Conservation (phyloP, 2,888 invertebrate genomes). For the Teinopalpus imperialis region DNA sequence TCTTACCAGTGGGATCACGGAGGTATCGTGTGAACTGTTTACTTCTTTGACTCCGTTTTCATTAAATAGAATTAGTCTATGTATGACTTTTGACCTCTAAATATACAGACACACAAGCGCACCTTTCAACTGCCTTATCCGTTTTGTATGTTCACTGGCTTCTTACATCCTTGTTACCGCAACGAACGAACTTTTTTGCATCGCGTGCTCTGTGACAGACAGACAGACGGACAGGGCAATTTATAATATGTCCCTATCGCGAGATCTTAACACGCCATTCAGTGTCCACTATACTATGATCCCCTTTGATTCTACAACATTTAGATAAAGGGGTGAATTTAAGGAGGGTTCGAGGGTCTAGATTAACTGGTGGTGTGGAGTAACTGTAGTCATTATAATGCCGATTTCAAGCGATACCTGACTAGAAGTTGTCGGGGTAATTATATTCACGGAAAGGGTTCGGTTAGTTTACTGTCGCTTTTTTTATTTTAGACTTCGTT, state of each 20-base stretch:
- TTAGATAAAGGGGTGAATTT: slow-evolving; percentile 3
- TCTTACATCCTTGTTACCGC: slow-evolving; percentile 30
- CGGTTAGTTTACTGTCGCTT: slow-evolving; percentile 26
- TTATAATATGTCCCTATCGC: slow-evolving; percentile 79
- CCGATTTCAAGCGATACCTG: slow-evolving; percentile 51
- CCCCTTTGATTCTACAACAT: slow-evolving; percentile 23
- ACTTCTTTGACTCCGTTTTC: no score
- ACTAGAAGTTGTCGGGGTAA: slow-evolving; percentile 45
- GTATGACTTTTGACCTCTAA: no score
- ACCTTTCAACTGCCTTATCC: slow-evolving; percentile 26
- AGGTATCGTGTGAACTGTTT: no score
- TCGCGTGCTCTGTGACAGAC: slow-evolving; percentile 77
- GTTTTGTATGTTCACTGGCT: slow-evolving; percentile 2
- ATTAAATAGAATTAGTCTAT: no score
- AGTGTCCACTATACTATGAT: slow-evolving; percentile 38
- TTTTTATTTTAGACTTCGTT: slow-evolving; percentile 6
- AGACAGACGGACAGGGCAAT: slow-evolving; percentile 77
- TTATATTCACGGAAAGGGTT: slow-evolving; percentile 53
- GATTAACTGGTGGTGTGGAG: slow-evolving; percentile 23
- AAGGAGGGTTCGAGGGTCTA: slow-evolving; percentile 12
- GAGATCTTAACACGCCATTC: slow-evolving; percentile 55
- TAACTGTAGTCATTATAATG: slow-evolving; percentile 27
- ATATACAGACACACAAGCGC: no score
- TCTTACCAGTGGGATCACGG: no score
- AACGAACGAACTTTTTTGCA: slow-evolving; percentile 64